A percentile compares a stretch with the other conserved stretches of the same genome.
Conservation (phyloP, 2,113 vertebrate genomes). For the Lasiurus cinereus region DNA sequence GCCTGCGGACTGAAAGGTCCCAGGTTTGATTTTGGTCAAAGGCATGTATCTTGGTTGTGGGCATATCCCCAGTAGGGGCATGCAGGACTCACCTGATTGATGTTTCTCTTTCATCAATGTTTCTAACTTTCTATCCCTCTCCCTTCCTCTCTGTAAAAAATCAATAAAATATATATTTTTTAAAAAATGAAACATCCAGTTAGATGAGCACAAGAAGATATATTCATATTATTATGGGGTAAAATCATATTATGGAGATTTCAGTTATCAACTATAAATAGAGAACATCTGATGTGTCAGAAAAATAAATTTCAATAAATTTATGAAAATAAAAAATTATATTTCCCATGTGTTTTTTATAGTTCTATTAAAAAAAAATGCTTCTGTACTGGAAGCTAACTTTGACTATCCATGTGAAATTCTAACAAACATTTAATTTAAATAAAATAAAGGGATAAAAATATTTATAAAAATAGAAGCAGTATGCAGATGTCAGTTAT, state of each 20-base stretch:
- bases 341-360: background rate
- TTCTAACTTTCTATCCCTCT: too few species aligned
- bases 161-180: too few species aligned
- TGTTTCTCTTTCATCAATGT: too few species aligned
- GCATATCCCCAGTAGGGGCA: too few species aligned
- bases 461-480: conserved; percentile 48
- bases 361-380: conserved; percentile 35
- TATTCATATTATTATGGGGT: background rate
- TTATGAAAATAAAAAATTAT: conserved; percentile 41
- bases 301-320: conserved; percentile 29
- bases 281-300: background rate
- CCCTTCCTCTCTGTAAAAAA: too few species aligned
- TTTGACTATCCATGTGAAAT: conserved; percentile 1
- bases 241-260: conserved; percentile 16
- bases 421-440: conserved; percentile 8
- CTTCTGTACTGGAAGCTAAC: conserved; percentile 5
- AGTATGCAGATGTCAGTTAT: conserved; percentile 8
- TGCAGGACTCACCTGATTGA: too few species aligned
- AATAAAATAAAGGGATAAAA: conserved; percentile 50
- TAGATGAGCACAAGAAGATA: background rate
- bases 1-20: too few species aligned
- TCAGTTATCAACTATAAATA: background rate
- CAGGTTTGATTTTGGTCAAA: too few species aligned
- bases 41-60: too few species aligned
- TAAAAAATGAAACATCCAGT: background rate